Evolutionary conservation across 2,888 invertebrate genomes (phyloP).

Genomic region (Sinhomidia bicolor): DNA sequence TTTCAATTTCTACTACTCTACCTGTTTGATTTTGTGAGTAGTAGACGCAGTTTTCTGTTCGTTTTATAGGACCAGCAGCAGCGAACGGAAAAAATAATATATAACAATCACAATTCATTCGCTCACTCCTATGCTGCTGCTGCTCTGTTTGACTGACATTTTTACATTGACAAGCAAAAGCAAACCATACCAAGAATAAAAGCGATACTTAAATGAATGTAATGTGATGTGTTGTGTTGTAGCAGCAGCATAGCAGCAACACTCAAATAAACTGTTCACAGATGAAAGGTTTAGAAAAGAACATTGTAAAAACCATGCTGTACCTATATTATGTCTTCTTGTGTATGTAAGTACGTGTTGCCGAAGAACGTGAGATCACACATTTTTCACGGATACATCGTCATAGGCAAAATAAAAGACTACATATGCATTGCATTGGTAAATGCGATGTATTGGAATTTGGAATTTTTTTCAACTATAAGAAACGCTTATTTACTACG

Average conservation of each 20-base stretch:
- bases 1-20: neutral
- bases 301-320: no score
- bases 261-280: no score
- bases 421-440: neutral
- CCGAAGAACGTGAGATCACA: slow-evolving; percentile 70
- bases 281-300: no score
- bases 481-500: no score
- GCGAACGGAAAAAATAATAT: neutral
- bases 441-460: neutral
- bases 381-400: slow-evolving; percentile 54
- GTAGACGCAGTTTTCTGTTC: no score
- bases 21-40: slow-evolving; percentile 1
- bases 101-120: slow-evolving; percentile 9
- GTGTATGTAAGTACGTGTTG: neutral
- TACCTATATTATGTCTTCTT: no score
- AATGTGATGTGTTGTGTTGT: neutral
- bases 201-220: neutral
- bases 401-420: neutral
- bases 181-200: slow-evolving; percentile 25
- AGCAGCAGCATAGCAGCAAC: no score
- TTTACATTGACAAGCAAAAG: slow-evolving; percentile 42
- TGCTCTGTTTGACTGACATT: slow-evolving; percentile 31
- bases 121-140: neutral
- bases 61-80: no score
- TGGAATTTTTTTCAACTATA: no score